Percentiles rank a stretch among this genome's conserved stretches.
These are phyloP conservation scores for Phocoena phocoena DNA, from an alignment of 2,113 vertebrate species.

Conservation along the genomic window DNA sequence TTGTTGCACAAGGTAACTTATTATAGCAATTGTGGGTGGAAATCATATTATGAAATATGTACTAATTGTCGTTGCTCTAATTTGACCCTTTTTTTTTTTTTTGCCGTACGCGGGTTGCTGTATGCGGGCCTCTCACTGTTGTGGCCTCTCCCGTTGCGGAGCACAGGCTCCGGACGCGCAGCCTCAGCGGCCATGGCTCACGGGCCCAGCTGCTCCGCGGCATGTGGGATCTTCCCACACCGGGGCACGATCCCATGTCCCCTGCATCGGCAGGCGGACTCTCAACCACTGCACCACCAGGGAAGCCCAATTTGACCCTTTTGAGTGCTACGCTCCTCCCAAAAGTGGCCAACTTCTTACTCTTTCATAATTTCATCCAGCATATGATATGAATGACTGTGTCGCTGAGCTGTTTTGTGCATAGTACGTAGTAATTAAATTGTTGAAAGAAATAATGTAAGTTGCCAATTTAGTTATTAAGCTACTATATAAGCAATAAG, in stretches of 20 bases:
- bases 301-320: not conserved
- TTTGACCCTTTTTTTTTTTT: not conserved
- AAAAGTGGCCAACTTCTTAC: not conserved
- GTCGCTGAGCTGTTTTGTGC: not conserved
- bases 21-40: not conserved
- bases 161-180: no score
- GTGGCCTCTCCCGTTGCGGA: no score
- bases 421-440: not conserved
- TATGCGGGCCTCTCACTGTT: no score
- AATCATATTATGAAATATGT: not conserved
- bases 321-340: not conserved
- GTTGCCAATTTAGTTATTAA: not conserved
- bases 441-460: not conserved
- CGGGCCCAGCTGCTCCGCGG: no score
- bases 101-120: no score
- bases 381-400: not conserved
- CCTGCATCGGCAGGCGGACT: no score
- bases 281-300: no score
- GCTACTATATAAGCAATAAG: not conserved
- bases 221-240: no score
- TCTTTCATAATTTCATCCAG: not conserved
- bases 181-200: no score
- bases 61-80: not conserved
- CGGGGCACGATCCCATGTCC: no score
- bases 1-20: not conserved